Evolutionary conservation across 2,797 vertebrate species (phyloP).

Genomic region (Nasua narica): DNA sequence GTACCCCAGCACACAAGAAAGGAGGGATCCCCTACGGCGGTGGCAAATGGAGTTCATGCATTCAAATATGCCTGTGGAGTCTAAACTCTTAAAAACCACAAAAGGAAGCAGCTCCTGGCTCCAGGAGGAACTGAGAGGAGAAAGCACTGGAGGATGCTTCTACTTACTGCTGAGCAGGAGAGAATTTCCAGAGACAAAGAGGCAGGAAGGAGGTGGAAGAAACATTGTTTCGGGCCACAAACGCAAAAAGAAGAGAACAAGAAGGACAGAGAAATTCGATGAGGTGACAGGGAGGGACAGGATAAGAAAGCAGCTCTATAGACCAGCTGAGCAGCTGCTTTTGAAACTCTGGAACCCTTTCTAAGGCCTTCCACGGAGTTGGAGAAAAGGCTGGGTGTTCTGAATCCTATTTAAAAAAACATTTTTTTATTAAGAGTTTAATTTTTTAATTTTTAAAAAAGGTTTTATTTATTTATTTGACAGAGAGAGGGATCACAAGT

Average conservation of each 20-base stretch:
- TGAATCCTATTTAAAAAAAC: background rate
- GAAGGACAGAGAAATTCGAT: background rate
- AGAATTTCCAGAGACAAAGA: conserved; percentile 79
- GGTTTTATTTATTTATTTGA: no score
- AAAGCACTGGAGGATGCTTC: conserved; percentile 77
- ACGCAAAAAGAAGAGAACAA: background rate
- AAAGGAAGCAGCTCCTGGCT: conserved; percentile 82
- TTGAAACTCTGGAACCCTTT: background rate
- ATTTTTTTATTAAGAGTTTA: background rate
- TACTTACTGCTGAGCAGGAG: conserved; percentile 80
- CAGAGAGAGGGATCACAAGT: no score
- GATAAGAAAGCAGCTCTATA: background rate
- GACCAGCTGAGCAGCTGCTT: background rate
- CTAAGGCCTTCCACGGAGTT: background rate
- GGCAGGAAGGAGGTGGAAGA: conserved; percentile 55
- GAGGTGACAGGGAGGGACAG: background rate
- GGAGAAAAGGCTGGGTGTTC: background rate
- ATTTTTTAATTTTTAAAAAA: background rate
- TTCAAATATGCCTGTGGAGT: conserved; percentile 81
- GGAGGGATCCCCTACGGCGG: conserved; percentile 77
- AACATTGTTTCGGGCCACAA: conserved; percentile 29
- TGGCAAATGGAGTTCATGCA: conserved; percentile 81
- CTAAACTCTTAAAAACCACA: conserved; percentile 81
- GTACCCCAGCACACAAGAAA: conserved; percentile 80
- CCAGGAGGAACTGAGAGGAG: conserved; percentile 80